phyloP scores from a whole-genome alignment of 2,797 vertebrate genomes.

The Sebastes nivosus region DNA sequence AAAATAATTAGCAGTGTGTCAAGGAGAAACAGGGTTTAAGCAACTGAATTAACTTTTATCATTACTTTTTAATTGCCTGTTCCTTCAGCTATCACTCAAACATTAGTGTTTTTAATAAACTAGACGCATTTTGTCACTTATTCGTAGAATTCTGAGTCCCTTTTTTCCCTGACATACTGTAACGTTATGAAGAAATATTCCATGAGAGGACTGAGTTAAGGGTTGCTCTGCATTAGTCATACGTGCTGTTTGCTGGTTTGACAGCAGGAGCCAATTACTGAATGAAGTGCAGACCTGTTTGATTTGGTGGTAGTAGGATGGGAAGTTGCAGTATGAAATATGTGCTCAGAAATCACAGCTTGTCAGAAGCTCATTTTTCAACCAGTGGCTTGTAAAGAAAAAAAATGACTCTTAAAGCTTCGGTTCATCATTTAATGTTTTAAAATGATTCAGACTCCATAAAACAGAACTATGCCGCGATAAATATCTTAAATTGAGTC shows the following conservation, averaged over 20 bases:
- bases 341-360: background rate
- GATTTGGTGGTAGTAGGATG: background rate
- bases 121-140: background rate
- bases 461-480: background rate
- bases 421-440: background rate
- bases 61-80: background rate
- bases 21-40: no score
- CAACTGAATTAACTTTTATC: background rate
- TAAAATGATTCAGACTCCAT: background rate
- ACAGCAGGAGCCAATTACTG: conserved; percentile 30
- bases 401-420: background rate
- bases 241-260: background rate
- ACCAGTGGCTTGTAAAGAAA: background rate
- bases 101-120: background rate
- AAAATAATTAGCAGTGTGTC: background rate
- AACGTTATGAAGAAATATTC: background rate
- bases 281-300: conserved; percentile 4
- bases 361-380: background rate
- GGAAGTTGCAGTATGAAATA: background rate
- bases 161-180: background rate
- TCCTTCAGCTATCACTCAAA: background rate
- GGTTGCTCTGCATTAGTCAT: background rate
- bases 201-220: background rate
- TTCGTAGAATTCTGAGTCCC: background rate
- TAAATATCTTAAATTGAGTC: conserved; percentile 4